These are phyloP conservation scores for Parazoanthus swiftii DNA, from an alignment of 92 coral and sea anemone genomes.

Conservation along the genomic window DNA sequence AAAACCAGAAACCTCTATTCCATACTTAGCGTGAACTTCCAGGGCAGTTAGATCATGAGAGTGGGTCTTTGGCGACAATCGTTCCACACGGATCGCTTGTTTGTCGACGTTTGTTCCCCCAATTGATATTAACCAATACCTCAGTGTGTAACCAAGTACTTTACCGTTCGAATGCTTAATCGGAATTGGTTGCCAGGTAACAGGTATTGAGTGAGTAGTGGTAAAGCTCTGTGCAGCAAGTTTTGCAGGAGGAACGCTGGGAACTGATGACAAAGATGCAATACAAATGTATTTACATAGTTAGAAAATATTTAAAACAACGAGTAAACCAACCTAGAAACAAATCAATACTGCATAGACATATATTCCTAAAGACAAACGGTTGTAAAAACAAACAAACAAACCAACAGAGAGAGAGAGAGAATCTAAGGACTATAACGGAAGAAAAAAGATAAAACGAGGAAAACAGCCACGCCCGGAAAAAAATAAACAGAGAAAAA, in stretches of 20 bases:
- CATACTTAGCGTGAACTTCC: conserved; percentile 21
- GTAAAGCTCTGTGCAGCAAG: conserved; percentile 7
- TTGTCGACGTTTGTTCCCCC: not conserved
- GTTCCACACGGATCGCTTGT: not conserved
- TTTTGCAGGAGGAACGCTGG: conserved; percentile 21
- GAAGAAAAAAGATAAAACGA: not conserved
- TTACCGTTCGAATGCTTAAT: conserved; percentile 15
- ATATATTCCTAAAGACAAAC: not conserved
- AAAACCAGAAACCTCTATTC: conserved; percentile 18
- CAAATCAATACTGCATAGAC: not conserved
- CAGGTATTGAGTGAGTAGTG: conserved; percentile 30
- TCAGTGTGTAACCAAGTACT: conserved; percentile 20
- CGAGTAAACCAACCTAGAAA: too few species aligned
- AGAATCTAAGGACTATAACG: not conserved
- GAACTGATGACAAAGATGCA: not conserved
- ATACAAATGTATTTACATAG: too few species aligned
- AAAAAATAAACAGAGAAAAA: not conserved
- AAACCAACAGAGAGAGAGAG: not conserved
- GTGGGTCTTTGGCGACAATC: not conserved
- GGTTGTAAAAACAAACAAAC: not conserved
- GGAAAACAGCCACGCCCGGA: not conserved
- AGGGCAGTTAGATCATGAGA: not conserved
- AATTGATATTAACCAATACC: conserved; percentile 20
- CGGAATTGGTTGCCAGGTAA: conserved; percentile 38
- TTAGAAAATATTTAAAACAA: too few species aligned